Percentiles rank a stretch among this genome's conserved stretches.
These are phyloP conservation scores for Brachionus angularis DNA, from an alignment of 1,140 invertebrate genomes.

Conservation along the genomic window DNA sequence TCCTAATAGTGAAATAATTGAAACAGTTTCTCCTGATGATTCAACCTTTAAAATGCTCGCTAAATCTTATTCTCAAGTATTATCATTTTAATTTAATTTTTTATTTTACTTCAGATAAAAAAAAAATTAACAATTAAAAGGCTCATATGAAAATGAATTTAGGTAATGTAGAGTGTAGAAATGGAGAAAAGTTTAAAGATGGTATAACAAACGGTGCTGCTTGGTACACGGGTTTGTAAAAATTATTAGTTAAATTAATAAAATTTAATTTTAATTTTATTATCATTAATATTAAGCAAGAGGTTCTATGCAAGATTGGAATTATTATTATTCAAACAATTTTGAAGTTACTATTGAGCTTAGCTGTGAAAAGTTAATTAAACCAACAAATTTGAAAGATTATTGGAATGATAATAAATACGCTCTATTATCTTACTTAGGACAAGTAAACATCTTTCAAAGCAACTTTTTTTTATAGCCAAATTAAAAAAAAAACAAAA, in stretches of 20 bases:
- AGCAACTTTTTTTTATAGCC: too few relatives aligned
- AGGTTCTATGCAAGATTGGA: slow-evolving; percentile 94
- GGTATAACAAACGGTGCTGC: slow-evolving; percentile 43
- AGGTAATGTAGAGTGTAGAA: background rate
- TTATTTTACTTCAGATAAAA: background rate
- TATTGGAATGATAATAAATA: slow-evolving; percentile 94
- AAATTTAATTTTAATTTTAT: background rate
- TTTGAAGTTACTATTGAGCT: slow-evolving; percentile 97
- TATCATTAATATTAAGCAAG: background rate
- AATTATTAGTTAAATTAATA: too few relatives aligned
- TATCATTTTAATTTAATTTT: slow-evolving; percentile 46
- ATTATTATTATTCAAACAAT: slow-evolving; percentile 92
- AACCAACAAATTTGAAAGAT: slow-evolving; percentile 64
- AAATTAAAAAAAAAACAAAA: too few relatives aligned
- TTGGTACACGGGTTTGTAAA: slow-evolving; percentile 27
- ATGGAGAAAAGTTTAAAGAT: slow-evolving; percentile 9
- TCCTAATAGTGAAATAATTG: background rate
- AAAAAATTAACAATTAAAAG: background rate
- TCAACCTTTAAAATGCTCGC: slow-evolving; percentile 34
- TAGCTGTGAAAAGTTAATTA: slow-evolving; percentile 92
- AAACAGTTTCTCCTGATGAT: slow-evolving; percentile 29
- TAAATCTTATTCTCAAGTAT: slow-evolving; percentile 28
- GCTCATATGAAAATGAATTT: slow-evolving; percentile 27
- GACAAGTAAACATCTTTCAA: too few relatives aligned
- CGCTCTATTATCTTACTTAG: slow-evolving; percentile 74